Base-by-base conservation (phyloP, 2,888 invertebrate species). In the Phortica okadai region DNA sequence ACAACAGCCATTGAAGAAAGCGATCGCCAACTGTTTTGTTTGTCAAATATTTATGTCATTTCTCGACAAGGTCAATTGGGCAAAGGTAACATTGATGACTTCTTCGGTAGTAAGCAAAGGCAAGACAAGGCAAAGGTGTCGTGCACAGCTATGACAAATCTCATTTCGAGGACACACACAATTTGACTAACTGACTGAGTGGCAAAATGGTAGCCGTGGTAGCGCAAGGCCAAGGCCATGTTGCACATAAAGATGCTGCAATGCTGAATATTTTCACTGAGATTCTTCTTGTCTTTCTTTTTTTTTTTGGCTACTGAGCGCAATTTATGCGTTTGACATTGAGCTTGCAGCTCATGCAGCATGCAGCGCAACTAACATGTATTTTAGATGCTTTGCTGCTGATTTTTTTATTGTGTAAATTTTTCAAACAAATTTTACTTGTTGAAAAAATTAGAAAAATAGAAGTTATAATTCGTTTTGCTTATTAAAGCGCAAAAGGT, bases 291-390 rank as follows among this genome's bases (percentile, higher is more conserved):
- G 76, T 21, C 21, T 21, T 21, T 1, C 21, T 21, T 21, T 21
- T 21, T 21, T 67, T 50, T 44, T 45, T 11, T 58, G 58, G 25
- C 33, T 16, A 64, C 42, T 33, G 44, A 6, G 54, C 72, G 44
- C 56, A 33, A 16, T 56, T 72, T 54, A 16, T 25, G 21, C 54
- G n/a, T 58, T 42, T 73, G 58, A 25, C 45, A 62, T 69, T 75
- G 75, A 77, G 76, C 75, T 59, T 59, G 73, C 64, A 74, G 64
- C 25, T 45, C 45, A 11, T 70, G 76, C 78, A 74, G 76, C 76
- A 77, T 25, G 81, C 86, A 82, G 85, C 86, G 85, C 83, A 85
- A 83, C 85, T 82, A 85, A 85, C 83, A 76, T 78, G 80, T 64
- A 81, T 85, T 85, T 86, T 84, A 83, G 85, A 83, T 82, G 74